phyloP scores from a whole-genome alignment of 2,797 vertebrate genomes.

The Craterocephalus amniculus region DNA sequence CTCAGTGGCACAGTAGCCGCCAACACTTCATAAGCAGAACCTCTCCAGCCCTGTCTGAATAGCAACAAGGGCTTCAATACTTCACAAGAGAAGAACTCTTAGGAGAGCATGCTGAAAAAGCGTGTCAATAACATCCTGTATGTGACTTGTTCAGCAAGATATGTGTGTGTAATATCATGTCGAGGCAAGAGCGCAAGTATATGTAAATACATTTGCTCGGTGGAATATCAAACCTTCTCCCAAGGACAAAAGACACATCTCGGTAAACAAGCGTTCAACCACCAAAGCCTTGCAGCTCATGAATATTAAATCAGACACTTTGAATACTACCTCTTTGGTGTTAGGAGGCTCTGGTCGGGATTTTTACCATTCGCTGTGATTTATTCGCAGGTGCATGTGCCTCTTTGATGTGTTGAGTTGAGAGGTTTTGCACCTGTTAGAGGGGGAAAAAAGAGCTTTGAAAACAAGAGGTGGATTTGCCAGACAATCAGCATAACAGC shows the following conservation, averaged over 20 bases:
- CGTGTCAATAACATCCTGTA: slow-evolving; percentile 31
- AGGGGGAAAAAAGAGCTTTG: slow-evolving; percentile 68
- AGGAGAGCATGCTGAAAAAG: slow-evolving; percentile 15
- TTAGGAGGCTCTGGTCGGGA: slow-evolving; percentile 69
- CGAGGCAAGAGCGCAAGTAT: slow-evolving; percentile 38
- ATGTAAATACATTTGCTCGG: slow-evolving; percentile 72
- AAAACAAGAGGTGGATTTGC: slow-evolving; percentile 80
- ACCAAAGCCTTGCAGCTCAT: slow-evolving; percentile 77
- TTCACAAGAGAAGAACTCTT: slow-evolving; percentile 29
- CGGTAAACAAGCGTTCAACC: slow-evolving; percentile 78
- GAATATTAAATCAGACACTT: slow-evolving; percentile 81
- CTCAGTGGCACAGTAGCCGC: slow-evolving; percentile 50
- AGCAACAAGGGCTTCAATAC: slow-evolving; percentile 43
- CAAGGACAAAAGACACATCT: slow-evolving; percentile 79
- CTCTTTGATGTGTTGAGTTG: slow-evolving; percentile 80
- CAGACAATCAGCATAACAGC: slow-evolving; percentile 74
- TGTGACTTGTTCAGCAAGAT: slow-evolving; percentile 16
- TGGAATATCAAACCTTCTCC: slow-evolving; percentile 73
- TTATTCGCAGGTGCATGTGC: slow-evolving; percentile 78
- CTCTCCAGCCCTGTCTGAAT: slow-evolving; percentile 53
- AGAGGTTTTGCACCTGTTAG: slow-evolving; percentile 81
- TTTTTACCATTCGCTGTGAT: slow-evolving; percentile 77
- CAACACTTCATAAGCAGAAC: slow-evolving; percentile 54
- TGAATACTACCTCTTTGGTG: slow-evolving; percentile 79
- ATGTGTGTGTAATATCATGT: slow-evolving; percentile 26